Conservation (phyloP, 1,140 invertebrate species). For the Caligus rogercresseyi region DNA sequence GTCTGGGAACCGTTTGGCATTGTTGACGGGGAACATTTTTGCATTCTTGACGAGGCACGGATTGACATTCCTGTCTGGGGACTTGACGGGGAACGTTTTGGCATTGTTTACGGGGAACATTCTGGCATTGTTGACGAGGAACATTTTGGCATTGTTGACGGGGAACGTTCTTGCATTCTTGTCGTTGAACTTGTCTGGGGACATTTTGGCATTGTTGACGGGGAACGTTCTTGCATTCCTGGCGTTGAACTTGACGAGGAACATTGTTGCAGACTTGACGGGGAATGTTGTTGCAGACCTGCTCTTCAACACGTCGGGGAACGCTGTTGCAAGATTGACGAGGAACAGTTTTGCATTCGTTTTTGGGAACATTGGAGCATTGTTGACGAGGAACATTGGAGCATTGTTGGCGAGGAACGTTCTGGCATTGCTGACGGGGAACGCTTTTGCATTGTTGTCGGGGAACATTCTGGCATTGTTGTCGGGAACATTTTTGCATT, state of each 20-base stretch:
- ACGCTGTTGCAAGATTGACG: constrained; percentile 6
- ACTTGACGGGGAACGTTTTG: too few relatives aligned
- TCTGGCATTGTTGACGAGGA: too few relatives aligned
- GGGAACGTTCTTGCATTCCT: too few relatives aligned
- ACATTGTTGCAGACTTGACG: constrained; percentile 10
- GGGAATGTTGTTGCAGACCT: constrained; percentile 15
- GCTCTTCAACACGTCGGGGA: constrained; percentile 12
- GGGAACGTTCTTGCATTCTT: constrained; percentile 18
- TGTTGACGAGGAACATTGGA: constrained; percentile 15
- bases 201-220: too few relatives aligned
- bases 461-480: constrained; percentile 16
- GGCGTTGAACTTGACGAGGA: too few relatives aligned
- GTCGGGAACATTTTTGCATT: neutral
- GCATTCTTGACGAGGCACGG: constrained; percentile 13
- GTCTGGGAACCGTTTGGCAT: constrained; percentile 3
- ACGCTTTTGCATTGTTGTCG: constrained; percentile 9
- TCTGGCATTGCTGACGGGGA: too few relatives aligned
- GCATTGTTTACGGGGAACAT: too few relatives aligned
- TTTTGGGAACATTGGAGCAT: constrained; percentile 8
- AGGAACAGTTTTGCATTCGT: constrained; percentile 9
- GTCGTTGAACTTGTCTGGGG: constrained; percentile 11
- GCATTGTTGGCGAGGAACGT: too few relatives aligned
- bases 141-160: too few relatives aligned
- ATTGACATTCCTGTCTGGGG: constrained; percentile 12
- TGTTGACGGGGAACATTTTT: constrained; percentile 16